Evolutionary conservation across 1,140 invertebrate species (phyloP), one percentile per base, ranked within the genome.

Genomic region (Polyergus mexicanus): DNA sequence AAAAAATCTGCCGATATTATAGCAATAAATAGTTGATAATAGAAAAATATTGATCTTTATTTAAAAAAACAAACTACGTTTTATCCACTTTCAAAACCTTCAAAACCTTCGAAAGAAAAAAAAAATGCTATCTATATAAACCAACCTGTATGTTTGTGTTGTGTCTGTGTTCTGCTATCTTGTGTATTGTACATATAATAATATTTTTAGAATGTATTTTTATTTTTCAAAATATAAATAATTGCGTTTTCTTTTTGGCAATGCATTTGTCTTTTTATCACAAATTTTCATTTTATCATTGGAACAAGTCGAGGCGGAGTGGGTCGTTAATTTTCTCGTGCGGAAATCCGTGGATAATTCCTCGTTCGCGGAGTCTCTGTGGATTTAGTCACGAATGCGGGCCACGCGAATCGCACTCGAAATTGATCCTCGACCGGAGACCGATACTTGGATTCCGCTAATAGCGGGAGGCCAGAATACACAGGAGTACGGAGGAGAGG

Each of bases 341-440:
- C 32, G 54, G 13, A 60, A 72, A 47, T 74, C 22, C 54, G 47
- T 13, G 25, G 3, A 72, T 56, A 38, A 81, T 38, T 84, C n/a
- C n/a, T n/a, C 77, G 69, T 88, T 68, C 84, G 88, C 72, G 88
- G 68, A 80, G 60, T 80, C 60, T 77, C 44, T 56, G 32, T 86
- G 84, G 71, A 89, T 89, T 89, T 81, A 89, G 68, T 76, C 85
- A 35, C 28, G 56, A 38, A 89, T 88, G 88, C 88, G 81, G 88
- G 88, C 83, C 88, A 74, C 69, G 54, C 69, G 68, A 60, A 88
- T 71, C 86, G 54, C 81, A 54, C 66, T 71, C 76, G 81, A 58
- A 71, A 69, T 47, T 56, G 19, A 60, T 74, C 41, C 78, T 74
- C 58, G 80, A 16, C 25, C 71, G 41, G 38, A 74, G 86, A 75